Conservation (phyloP, 2,113 vertebrate species). For the Corythoichthys intestinalis region DNA sequence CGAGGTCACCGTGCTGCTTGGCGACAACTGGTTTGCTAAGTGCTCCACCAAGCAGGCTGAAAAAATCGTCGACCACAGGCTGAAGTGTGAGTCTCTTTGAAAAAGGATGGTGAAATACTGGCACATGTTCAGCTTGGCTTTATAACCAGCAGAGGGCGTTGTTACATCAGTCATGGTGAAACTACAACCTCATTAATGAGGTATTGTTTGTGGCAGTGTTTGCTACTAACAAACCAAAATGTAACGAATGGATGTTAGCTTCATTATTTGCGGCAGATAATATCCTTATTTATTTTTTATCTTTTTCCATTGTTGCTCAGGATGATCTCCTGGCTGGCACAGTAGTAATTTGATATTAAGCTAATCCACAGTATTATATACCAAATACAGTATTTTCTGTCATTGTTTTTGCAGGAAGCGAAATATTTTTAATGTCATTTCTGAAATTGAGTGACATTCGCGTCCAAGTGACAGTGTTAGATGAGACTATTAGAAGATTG, state of each 20-base stretch:
- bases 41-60: conserved; percentile 92
- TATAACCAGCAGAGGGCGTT: conserved; percentile 55
- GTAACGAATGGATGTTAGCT: too few species aligned
- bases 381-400: background rate
- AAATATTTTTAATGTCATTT: background rate
- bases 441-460: conserved; percentile 31
- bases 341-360: too few species aligned
- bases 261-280: too few species aligned
- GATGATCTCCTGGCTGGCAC: too few species aligned
- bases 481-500: conserved; percentile 65
- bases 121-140: background rate
- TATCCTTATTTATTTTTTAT: too few species aligned
- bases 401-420: background rate
- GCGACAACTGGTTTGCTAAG: conserved; percentile 97
- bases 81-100: conserved; percentile 77
- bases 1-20: conserved; percentile 90
- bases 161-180: conserved; percentile 1
- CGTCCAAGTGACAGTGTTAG: conserved; percentile 57
- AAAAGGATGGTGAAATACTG: background rate
- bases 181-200: background rate
- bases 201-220: background rate
- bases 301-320: too few species aligned
- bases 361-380: background rate
- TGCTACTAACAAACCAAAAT: background rate
- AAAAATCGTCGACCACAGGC: conserved; percentile 86